These are phyloP conservation scores for Leptatherina wallacei DNA, from an alignment of 2,797 vertebrate genomes.

Conservation along the genomic window DNA sequence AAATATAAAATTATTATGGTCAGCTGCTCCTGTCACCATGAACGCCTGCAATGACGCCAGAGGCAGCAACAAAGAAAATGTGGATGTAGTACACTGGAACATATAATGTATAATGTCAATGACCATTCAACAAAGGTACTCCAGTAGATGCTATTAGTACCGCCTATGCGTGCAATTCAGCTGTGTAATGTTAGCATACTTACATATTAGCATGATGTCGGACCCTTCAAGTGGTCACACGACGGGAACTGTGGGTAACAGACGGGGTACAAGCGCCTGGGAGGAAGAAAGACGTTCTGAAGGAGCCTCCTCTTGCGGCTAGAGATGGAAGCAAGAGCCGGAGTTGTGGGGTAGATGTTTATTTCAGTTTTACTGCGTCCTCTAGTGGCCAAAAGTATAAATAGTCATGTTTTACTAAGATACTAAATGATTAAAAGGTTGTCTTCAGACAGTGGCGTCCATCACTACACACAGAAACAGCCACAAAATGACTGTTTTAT, in stretches of 20 bases:
- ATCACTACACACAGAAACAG: too few relatives aligned
- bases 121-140: background rate
- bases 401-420: background rate
- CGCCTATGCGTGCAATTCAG: background rate
- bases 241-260: background rate
- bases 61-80: slow-evolving; percentile 12
- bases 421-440: background rate
- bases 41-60: background rate
- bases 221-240: background rate
- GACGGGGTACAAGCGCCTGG: too few relatives aligned
- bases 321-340: too few relatives aligned
- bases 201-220: slow-evolving; percentile 16
- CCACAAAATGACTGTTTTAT: too few relatives aligned
- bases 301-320: background rate
- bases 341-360: background rate
- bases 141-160: background rate
- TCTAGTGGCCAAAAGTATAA: background rate
- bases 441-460: background rate
- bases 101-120: background rate
- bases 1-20: background rate
- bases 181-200: background rate
- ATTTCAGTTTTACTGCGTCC: background rate
- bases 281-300: fast-evolving
- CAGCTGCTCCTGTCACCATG: background rate
- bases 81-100: background rate